Base-by-base conservation (phyloP, 2,113 vertebrate genomes). In the Catharus minimus region DNA sequence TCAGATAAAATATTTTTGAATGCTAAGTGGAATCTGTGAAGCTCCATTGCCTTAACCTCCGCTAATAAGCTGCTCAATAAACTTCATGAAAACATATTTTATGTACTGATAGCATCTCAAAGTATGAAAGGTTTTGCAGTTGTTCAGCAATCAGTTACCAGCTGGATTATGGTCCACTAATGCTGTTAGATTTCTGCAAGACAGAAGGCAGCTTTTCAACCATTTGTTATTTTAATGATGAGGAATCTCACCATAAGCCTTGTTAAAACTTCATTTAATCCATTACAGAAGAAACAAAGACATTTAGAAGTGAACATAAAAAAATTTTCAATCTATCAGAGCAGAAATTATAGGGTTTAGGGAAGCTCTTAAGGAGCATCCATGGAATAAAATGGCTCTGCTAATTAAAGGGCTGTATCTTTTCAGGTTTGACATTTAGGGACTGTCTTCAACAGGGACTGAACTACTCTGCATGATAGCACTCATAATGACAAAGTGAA, bases 221-320 rank as follows among this genome's bases (percentile, higher is more conserved):
- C 96, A 97, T 97, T 98, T 97, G 89, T 97, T 97, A 97, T 96
- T 97, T 97, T 97, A 97, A 97, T 91, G 93, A 96, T 92, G 95
- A 97, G 61, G 90, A 97, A 97, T 97, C 92, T 91, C 83, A 94
- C 97, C 93, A 96, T 95, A 97, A 97, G 77, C 95, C 96, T 97
- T 98, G 95, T 98, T 98, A 97, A 98, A 98, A 96, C 85, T 90
- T 96, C 96, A 97, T 97, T 97, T 96, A 95, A 96, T 96, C 93
- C 82, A 94, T 95, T 96, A 95, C 95, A 95, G 96, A 96, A 94
- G 88, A 96, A 92, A 96, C 85, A 85, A 95, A 97, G 95, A 97
- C 97, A 96, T 97, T 97, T 96, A 97, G 87, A 89, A 88, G 92
- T 68, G 77, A 92, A 93, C 76, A 85, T 93, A 88, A 94, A 95